A percentile compares a stretch with the other conserved stretches of the same genome.
Evolutionary conservation across 2,113 vertebrate genomes (phyloP).

Genomic region (Alligator sinensis): DNA sequence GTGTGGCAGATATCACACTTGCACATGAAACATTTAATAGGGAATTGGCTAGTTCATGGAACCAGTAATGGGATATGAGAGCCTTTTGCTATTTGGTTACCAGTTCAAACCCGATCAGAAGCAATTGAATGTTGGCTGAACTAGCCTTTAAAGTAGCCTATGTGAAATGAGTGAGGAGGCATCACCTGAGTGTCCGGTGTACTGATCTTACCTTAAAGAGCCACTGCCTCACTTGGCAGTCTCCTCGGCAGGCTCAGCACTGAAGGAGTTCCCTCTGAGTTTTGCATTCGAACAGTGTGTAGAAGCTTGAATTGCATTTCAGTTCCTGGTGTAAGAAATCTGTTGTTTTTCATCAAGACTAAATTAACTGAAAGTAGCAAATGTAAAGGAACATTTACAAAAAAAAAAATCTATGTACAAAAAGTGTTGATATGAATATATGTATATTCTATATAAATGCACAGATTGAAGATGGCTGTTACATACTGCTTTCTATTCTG

Average conservation of each 20-base stretch:
- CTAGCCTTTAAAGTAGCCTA: background rate
- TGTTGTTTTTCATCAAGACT: background rate
- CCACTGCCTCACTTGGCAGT: background rate
- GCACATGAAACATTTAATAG: background rate
- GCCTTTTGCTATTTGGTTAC: background rate
- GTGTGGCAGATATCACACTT: background rate
- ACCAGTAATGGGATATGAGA: background rate
- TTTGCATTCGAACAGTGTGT: background rate
- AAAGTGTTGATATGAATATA: background rate
- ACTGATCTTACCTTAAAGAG: background rate
- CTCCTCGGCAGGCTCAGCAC: background rate
- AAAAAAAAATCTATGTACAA: too few species aligned
- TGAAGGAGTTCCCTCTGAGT: background rate
- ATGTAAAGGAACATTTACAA: background rate
- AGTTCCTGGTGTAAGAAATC: accelerated
- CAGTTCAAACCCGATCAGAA: background rate
- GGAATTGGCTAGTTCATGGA: background rate
- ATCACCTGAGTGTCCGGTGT: accelerated
- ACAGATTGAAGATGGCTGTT: accelerated
- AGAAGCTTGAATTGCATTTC: background rate
- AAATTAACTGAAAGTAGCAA: background rate
- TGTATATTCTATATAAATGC: background rate
- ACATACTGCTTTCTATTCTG: background rate
- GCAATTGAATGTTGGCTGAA: background rate
- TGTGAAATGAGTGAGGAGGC: background rate